Percentiles rank a stretch among this genome's conserved stretches.
Conservation (phyloP, 2,113 vertebrate genomes). For the Rynchops niger region DNA sequence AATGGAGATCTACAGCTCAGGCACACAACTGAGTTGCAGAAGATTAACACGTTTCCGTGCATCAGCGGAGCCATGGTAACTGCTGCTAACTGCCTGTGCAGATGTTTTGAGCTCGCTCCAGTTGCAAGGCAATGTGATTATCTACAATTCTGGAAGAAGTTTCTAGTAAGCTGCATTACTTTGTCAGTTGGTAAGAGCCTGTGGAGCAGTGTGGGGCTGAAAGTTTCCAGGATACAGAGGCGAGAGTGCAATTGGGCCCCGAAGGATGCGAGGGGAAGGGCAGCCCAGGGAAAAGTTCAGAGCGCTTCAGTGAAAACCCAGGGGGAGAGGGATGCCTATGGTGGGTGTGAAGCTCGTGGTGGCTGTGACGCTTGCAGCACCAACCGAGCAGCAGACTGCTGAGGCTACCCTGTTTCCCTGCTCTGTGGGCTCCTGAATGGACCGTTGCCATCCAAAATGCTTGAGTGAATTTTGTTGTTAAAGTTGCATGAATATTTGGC, state of each 20-base stretch:
- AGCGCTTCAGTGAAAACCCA: not conserved
- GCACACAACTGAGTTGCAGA: not conserved
- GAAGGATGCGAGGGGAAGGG: not conserved
- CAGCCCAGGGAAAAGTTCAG: not conserved
- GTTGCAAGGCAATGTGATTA: not conserved
- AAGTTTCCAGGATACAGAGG: not conserved
- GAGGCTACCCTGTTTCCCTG: not conserved
- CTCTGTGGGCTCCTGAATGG: fast-evolving
- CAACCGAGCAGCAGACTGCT: not conserved
- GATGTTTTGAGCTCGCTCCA: not conserved
- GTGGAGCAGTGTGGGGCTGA: not conserved
- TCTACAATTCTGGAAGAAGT: not conserved
- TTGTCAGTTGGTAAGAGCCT: not conserved
- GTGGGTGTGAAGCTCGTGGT: fast-evolving
- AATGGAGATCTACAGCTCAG: not conserved
- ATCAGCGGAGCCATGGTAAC: not conserved
- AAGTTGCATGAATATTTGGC: not conserved
- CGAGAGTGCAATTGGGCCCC: fast-evolving
- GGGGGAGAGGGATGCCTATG: not conserved
- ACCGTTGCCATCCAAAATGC: not conserved
- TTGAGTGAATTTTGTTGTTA: not conserved
- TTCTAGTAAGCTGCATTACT: not conserved
- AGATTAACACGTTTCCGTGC: not conserved
- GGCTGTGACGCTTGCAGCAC: fast-evolving
- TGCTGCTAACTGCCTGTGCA: not conserved